A percentile compares a stretch with the other conserved stretches of the same genome.
These are phyloP conservation scores for Galerucella nymphaeae DNA, from an alignment of 2,888 invertebrate genomes.

Conservation along the genomic window DNA sequence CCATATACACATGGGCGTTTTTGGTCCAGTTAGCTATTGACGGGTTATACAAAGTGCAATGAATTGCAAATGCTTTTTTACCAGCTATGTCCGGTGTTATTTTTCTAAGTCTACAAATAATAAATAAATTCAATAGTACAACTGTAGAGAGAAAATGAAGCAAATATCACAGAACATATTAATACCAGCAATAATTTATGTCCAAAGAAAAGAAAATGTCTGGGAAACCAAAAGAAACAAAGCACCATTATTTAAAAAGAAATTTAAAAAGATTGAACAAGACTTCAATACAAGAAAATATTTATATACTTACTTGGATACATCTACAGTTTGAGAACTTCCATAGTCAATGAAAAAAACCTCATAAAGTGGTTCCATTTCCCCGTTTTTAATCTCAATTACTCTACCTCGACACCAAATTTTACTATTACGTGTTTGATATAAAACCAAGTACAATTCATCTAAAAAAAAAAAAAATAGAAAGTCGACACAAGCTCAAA, in stretches of 20 bases:
- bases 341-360: slow-evolving; percentile 77
- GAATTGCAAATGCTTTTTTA: slow-evolving; percentile 68
- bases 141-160: slow-evolving; percentile 3
- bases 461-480: slow-evolving; percentile 62
- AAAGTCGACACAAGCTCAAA: too few species aligned
- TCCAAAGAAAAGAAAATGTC: too few species aligned
- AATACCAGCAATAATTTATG: too few species aligned
- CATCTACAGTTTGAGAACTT: slow-evolving; percentile 65
- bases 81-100: slow-evolving; percentile 65
- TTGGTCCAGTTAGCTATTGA: slow-evolving; percentile 66
- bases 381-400: slow-evolving; percentile 53
- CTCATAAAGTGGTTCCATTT: slow-evolving; percentile 62
- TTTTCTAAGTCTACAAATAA: slow-evolving; percentile 65
- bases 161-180: too few species aligned
- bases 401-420: slow-evolving; percentile 78
- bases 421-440: slow-evolving; percentile 54
- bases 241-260: too few species aligned
- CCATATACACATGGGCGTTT: slow-evolving; percentile 69
- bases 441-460: slow-evolving; percentile 72
- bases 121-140: slow-evolving; percentile 19
- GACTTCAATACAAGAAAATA: background rate
- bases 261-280: slow-evolving; percentile 15
- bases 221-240: too few species aligned
- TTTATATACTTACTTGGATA: slow-evolving; percentile 65
- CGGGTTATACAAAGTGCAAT: slow-evolving; percentile 72